Conservation (phyloP, 2,797 vertebrate genomes). For the Brotula barbata region DNA sequence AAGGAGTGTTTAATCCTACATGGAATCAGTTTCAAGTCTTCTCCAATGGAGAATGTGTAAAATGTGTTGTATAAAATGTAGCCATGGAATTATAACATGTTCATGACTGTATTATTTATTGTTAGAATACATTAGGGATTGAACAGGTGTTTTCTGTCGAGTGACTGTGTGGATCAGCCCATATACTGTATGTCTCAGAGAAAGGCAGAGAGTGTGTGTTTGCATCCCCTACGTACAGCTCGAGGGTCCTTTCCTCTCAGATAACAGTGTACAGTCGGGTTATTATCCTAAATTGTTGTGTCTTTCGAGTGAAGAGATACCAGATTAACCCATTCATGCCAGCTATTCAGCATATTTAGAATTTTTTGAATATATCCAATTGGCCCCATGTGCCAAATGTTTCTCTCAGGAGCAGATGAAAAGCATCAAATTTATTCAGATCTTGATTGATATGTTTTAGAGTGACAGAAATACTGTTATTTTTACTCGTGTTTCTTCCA, state of each 20-base stretch:
- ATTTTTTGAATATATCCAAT: constrained; percentile 20
- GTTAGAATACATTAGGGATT: constrained; percentile 1
- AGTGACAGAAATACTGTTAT: constrained; percentile 2
- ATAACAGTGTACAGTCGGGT: not conserved
- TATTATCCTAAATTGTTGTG: no score
- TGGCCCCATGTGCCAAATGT: not conserved
- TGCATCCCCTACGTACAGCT: constrained; percentile 10
- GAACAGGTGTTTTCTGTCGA: not conserved
- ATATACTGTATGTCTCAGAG: constrained; percentile 4
- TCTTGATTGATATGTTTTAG: constrained; percentile 20
- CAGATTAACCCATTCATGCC: constrained; percentile 25
- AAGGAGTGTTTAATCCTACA: not conserved
- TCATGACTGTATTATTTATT: constrained; percentile 8
- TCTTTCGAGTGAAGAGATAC: constrained; percentile 7
- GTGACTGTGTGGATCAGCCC: constrained; percentile 7
- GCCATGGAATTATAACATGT: not conserved
- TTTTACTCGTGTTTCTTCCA: constrained; percentile 20
- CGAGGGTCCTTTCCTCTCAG: not conserved
- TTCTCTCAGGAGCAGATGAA: not conserved
- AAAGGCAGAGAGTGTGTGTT: constrained; percentile 24
- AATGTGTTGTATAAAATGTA: constrained; percentile 12
- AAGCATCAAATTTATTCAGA: constrained; percentile 10
- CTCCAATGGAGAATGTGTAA: constrained; percentile 2
- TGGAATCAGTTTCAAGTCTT: not conserved
- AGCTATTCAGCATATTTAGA: constrained; percentile 23